Evolutionary conservation across 1,140 invertebrate species (phyloP), one percentile per base, ranked within the genome.

Genomic region (Drosophila ercepeae): DNA sequence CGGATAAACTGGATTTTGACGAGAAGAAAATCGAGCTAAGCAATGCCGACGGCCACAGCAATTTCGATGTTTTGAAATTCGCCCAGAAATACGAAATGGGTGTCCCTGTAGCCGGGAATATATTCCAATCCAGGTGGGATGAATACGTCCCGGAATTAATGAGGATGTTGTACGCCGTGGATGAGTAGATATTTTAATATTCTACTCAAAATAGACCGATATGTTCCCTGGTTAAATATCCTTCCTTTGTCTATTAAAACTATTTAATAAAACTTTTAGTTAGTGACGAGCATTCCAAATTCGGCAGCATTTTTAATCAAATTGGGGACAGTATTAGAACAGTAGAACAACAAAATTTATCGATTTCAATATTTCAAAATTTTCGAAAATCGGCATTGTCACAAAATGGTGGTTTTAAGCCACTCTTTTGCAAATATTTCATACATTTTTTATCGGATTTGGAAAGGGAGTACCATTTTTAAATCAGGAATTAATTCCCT

Each of bases 81-180:
- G 45, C 67, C 0, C 21, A 69, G 19, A 86, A 98, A 74, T 96
- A 98, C 77, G 94, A 95, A 0, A 92, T 99, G 19, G 95, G 95
- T 7, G 88, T 94, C 50, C 96, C 96, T 0, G 92, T 98, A 51
- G 96, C 97, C 32, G 97, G 95, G 4, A 99, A 98, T 86, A 95
- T 97, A 79, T 98, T 95, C 79, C 95, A 96, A 88, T 97, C 97
- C 3, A 92, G 97, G 81, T 99, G 93, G 89, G 98, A 99, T 91
- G 96, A 97, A 77, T 98, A 97, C 78, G 97, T 98, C 1, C 96
- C 96, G 0, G 83, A 89, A 8, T 11, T 89, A 8, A 82, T 88
- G 76, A 89, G 78, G 32, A 51, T 44, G n/a, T 13, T 86, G 0
- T 86, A 84, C 11, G 67, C 65, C 8, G 36, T 76, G 1, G 29